Conservation (phyloP, 2,113 vertebrate species). For the Cynocephalus volans region DNA sequence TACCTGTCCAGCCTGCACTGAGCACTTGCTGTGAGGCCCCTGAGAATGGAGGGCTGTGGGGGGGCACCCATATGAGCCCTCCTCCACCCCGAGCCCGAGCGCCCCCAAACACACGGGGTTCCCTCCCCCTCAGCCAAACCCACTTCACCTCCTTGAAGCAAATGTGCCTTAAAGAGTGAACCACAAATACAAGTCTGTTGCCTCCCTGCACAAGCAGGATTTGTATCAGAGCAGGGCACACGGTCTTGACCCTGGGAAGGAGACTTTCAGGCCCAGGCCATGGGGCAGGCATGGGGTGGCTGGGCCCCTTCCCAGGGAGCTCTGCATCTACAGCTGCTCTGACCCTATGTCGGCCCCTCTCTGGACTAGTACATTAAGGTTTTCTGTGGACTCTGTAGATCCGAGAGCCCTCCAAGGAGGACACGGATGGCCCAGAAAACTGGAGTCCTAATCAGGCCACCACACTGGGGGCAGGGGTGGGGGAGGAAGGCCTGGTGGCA, state of each 20-base stretch:
- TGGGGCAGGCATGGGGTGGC: rapidly evolving
- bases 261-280: background rate
- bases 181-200: background rate
- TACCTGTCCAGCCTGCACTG: rapidly evolving
- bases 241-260: background rate
- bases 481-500: background rate
- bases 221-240: background rate
- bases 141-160: background rate
- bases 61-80: rapidly evolving
- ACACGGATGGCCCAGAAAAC: rapidly evolving
- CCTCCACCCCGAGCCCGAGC: rapidly evolving
- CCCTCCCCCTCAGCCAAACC: background rate
- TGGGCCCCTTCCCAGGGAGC: background rate
- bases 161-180: background rate
- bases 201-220: background rate
- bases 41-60: background rate
- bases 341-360: background rate
- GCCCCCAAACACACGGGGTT: rapidly evolving
- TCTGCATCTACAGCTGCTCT: background rate
- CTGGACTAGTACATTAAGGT: rapidly evolving
- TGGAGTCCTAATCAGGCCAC: no score
- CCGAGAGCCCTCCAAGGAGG: background rate
- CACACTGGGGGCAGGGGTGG: no score
- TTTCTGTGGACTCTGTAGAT: background rate
- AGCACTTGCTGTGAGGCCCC: background rate